Evolutionary conservation across 2,888 invertebrate species (phyloP).

Genomic region (Leptothorax acervorum): DNA sequence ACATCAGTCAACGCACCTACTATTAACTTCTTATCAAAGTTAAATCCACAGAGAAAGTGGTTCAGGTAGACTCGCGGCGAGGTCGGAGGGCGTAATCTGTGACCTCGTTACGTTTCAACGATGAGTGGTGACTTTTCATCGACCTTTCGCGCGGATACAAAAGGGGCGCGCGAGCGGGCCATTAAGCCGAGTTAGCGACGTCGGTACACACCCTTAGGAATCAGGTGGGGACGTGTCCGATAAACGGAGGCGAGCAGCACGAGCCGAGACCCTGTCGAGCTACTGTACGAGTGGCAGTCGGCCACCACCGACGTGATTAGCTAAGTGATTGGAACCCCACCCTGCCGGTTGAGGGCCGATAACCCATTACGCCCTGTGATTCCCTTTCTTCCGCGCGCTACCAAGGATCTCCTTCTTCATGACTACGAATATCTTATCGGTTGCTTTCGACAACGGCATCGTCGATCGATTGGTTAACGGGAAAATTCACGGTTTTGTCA

Average conservation of each 20-base stretch:
- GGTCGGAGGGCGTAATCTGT: constrained; percentile 49
- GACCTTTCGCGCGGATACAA: constrained; percentile 51
- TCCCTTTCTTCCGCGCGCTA: constrained; percentile 41
- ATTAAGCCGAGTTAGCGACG: constrained; percentile 71
- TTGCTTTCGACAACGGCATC: constrained; percentile 27
- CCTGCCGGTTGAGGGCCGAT: constrained; percentile 69
- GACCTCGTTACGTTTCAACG: constrained; percentile 52
- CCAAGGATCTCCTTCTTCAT: constrained; percentile 41
- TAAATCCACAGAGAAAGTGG: constrained; percentile 14
- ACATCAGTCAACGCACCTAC: constrained; percentile 16
- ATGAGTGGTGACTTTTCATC: constrained; percentile 51
- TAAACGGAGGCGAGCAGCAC: constrained; percentile 68
- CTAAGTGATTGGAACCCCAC: constrained; percentile 82
- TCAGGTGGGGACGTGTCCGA: constrained; percentile 70
- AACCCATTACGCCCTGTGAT: constrained; percentile 64
- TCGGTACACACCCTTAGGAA: constrained; percentile 72
- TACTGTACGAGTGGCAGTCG: constrained; percentile 69
- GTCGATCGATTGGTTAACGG: constrained; percentile 28
- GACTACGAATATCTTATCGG: constrained; percentile 30
- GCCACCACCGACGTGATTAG: constrained; percentile 80
- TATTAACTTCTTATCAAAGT: constrained; percentile 16
- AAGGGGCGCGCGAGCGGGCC: constrained; percentile 56
- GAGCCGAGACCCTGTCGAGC: constrained; percentile 53
- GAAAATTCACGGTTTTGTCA: constrained; percentile 24
- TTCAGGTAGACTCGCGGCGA: constrained; percentile 18